These are phyloP conservation scores for Baccha elongata DNA, from an alignment of 2,888 invertebrate species.

Conservation along the genomic window DNA sequence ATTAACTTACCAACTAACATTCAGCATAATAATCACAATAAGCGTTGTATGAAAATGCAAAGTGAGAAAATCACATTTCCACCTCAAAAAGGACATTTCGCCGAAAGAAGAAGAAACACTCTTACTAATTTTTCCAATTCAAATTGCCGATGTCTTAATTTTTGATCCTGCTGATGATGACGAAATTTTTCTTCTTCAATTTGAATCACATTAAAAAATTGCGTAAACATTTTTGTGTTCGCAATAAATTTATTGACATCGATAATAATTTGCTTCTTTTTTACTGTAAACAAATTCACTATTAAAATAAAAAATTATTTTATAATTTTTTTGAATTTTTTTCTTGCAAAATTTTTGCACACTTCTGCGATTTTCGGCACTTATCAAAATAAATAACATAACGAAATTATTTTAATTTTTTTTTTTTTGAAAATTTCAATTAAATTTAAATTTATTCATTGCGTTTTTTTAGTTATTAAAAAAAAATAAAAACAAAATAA, in stretches of 20 bases:
- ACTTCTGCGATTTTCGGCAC: slow-evolving; percentile 33
- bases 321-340: slow-evolving; percentile 6
- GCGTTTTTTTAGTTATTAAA: slow-evolving; percentile 1
- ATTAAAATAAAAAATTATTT: slow-evolving; percentile 16
- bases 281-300: slow-evolving; percentile 8
- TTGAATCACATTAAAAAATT: slow-evolving; percentile 49
- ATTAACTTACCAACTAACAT: slow-evolving; percentile 64
- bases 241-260: slow-evolving; percentile 63
- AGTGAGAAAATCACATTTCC: slow-evolving; percentile 66
- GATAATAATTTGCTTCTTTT: slow-evolving; percentile 25
- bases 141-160: slow-evolving; percentile 30
- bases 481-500: neutral
- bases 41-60: slow-evolving; percentile 62
- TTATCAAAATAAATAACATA: slow-evolving; percentile 29
- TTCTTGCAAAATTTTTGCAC: slow-evolving; percentile 38
- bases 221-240: slow-evolving; percentile 68
- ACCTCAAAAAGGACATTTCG: slow-evolving; percentile 72
- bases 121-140: slow-evolving; percentile 48
- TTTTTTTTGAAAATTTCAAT: neutral
- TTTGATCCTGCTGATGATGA: slow-evolving; percentile 7
- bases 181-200: slow-evolving; percentile 22
- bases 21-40: slow-evolving; percentile 68
- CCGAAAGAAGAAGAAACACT: slow-evolving; percentile 55
- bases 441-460: slow-evolving; percentile 14
- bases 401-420: neutral